phyloP scores from a whole-genome alignment of 2,113 vertebrate genomes.

The Bufo bufo region DNA sequence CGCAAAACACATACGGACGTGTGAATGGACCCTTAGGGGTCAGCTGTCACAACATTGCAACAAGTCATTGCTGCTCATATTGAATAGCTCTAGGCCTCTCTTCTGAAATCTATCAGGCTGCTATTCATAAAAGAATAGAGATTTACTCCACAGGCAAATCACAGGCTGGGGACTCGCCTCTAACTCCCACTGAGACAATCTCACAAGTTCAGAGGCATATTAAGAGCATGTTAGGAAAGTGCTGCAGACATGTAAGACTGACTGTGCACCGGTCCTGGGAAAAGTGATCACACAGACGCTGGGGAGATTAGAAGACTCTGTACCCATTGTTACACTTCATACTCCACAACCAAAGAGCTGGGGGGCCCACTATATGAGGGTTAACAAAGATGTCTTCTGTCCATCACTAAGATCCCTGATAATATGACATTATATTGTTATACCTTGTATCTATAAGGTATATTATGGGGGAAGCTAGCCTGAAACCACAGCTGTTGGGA shows the following conservation, averaged over 20 bases:
- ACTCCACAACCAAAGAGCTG: neutral
- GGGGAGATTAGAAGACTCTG: constrained; percentile 30
- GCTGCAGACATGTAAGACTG: constrained; percentile 5
- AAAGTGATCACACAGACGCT: neutral
- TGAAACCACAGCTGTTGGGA: neutral
- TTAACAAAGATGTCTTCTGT: neutral
- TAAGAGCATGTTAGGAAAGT: constrained; percentile 6
- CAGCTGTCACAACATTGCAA: constrained; percentile 53
- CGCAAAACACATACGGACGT: too few species aligned
- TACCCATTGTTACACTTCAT: neutral
- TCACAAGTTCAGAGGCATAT: constrained; percentile 46
- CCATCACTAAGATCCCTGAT: neutral
- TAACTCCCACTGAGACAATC: constrained; percentile 54
- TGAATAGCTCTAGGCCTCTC: constrained; percentile 12
- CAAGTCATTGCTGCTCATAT: constrained; percentile 20
- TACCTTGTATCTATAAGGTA: neutral
- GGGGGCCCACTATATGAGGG: neutral
- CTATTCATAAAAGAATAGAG: constrained; percentile 40
- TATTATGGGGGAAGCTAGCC: neutral
- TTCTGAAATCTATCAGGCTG: constrained; percentile 27
- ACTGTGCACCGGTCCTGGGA: constrained; percentile 38
- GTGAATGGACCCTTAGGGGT: too few species aligned
- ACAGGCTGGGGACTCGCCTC: constrained; percentile 1
- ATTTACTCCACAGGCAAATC: constrained; percentile 47
- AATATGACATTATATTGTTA: neutral